Evolutionary conservation across 2,888 invertebrate species (phyloP).

Genomic region (Trypoxylon attenuatum): DNA sequence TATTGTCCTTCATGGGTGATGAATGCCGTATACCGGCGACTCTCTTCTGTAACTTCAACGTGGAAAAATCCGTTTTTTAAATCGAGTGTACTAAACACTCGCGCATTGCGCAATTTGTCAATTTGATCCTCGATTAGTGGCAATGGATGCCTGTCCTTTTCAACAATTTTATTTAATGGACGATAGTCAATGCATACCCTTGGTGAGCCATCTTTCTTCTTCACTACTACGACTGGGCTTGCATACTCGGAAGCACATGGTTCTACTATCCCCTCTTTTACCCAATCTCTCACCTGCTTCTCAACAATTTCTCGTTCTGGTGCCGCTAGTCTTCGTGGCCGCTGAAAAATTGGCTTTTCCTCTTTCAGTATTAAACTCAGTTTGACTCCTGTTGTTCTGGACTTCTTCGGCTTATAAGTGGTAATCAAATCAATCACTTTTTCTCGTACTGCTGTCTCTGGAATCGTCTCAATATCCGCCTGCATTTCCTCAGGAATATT

Average conservation of each 20-base stretch:
- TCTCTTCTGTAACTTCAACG: background rate
- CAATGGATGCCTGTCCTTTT: background rate
- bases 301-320: background rate
- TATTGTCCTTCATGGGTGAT: background rate
- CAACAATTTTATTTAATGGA: background rate
- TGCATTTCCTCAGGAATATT: too few species aligned
- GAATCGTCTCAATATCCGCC: too few species aligned
- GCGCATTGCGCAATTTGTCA: too few species aligned
- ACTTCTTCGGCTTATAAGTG: background rate
- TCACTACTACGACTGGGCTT: too few species aligned
- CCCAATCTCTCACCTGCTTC: background rate
- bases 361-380: background rate
- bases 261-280: background rate
- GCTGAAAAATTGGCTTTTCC: background rate
- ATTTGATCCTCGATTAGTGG: background rate
- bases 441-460: too few species aligned
- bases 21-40: slow-evolving; percentile 1
- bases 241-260: too few species aligned
- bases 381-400: background rate
- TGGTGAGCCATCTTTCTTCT: too few species aligned
- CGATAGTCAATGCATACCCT: background rate
- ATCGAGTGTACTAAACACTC: too few species aligned
- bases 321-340: background rate
- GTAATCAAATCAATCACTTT: background rate
- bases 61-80: slow-evolving; percentile 2